Evolutionary conservation across 2,888 invertebrate genomes (phyloP).

Genomic region (Morpho deidamia): DNA sequence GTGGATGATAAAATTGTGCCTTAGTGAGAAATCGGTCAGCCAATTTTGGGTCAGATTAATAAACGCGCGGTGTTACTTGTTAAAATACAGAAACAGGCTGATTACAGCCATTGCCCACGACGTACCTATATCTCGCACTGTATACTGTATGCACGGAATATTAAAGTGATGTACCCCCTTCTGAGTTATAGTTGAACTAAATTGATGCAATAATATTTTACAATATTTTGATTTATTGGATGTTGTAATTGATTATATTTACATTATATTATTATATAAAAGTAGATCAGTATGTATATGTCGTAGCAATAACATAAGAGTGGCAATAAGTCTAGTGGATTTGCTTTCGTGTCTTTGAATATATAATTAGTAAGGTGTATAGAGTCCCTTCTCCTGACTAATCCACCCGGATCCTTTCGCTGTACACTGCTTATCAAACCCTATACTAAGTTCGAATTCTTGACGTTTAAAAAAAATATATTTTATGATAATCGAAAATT

Average conservation of each 20-base stretch:
- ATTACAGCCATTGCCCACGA: conserved; percentile 16
- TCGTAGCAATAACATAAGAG: conserved; percentile 76
- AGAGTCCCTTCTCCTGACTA: conserved; percentile 41
- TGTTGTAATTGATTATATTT: conserved; percentile 70
- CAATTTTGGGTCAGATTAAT: conserved; percentile 50
- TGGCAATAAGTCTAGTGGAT: conserved; percentile 74
- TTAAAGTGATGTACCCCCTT: conserved; percentile 41
- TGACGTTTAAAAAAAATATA: conserved; percentile 57
- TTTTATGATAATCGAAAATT: conserved; percentile 61
- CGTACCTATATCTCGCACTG: conserved; percentile 47
- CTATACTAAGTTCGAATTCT: conserved; percentile 69
- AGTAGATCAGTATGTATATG: conserved; percentile 65
- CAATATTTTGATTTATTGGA: conserved; percentile 68
- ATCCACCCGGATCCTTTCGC: conserved; percentile 35
- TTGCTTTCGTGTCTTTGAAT: conserved; percentile 65
- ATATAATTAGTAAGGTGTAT: conserved; percentile 46
- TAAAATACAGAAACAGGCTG: conserved; percentile 21
- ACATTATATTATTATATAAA: conserved; percentile 42
- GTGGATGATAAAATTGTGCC: conserved; percentile 74
- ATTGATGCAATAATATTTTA: conserved; percentile 68
- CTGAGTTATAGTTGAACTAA: conserved; percentile 49
- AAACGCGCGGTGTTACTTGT: conserved; percentile 19
- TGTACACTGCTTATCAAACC: conserved; percentile 69
- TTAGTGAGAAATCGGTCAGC: conserved; percentile 66
- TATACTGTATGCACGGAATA: conserved; percentile 47